Evolutionary conservation across 2,113 vertebrate genomes (phyloP).

Genomic region (Malaclemys terrapin): DNA sequence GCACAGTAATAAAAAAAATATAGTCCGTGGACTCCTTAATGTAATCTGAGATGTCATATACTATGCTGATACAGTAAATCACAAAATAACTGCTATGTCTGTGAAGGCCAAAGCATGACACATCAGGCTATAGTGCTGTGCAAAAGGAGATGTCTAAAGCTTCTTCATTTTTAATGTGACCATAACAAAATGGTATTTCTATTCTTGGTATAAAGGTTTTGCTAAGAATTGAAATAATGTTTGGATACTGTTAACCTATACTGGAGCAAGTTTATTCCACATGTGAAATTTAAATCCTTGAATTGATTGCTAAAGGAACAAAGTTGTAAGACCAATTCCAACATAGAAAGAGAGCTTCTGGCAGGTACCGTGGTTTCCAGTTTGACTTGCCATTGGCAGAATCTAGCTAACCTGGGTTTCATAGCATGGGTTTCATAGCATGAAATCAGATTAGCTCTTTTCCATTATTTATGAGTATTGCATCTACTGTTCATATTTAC

Average conservation of each 20-base stretch:
- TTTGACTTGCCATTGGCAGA: not conserved
- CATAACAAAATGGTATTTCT: not conserved
- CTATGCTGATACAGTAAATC: not conserved
- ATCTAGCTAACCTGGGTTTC: not conserved
- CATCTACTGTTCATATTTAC: not conserved
- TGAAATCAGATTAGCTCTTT: not conserved
- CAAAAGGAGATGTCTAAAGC: not conserved
- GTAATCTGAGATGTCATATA: not conserved
- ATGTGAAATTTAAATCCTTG: not conserved
- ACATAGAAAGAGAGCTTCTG: not conserved
- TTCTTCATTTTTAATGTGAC: not conserved
- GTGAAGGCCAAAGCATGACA: not conserved
- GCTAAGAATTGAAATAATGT: not conserved
- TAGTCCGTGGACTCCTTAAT: not conserved
- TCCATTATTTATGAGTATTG: not conserved
- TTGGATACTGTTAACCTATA: not conserved
- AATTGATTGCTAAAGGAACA: not conserved
- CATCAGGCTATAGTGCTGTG: not conserved
- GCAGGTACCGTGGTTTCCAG: not conserved
- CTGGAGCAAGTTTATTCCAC: slow-evolving; percentile 16
- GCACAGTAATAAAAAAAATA: not conserved
- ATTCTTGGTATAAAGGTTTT: not conserved
- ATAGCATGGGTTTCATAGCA: not conserved
- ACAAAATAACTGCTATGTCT: not conserved
- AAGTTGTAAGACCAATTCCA: not conserved